Evolutionary conservation across 1,140 invertebrate genomes (phyloP), one percentile per base, ranked within the genome.

Genomic region (Matsumurasca onukii): DNA sequence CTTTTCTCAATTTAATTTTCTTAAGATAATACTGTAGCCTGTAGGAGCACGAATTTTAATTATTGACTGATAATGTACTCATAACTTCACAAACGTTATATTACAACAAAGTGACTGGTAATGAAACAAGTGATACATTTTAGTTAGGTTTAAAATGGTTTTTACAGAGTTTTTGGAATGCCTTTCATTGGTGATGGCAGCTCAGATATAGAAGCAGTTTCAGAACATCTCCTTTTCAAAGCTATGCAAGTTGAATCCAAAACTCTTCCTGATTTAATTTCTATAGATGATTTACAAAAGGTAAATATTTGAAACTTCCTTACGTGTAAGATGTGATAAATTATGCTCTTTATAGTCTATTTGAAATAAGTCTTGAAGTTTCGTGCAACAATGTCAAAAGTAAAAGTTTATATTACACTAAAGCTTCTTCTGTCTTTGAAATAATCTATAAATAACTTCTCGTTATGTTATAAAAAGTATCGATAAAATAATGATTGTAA

Each of bases 81-180:
- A n/a, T n/a, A n/a, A n/a, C n/a, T n/a, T n/a, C n/a, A n/a, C n/a
- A 49, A 63, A 29, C 31, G 27, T n/a, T 29, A 59, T 68, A n/a
- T 52, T 69, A n/a, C 22, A 9, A 57, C 22, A 31, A 22, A 61
- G 34, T 39, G 17, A 9, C 34, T 39, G n/a, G 34, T 39, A 39
- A 5, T 39, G 5, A 39, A 39, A 39, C 34, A 39, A n/a, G n/a
- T n/a, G n/a, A 39, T 39, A 39, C 34, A 39, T 39, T 39, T 39
- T 39, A 39, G 34, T 39, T 39, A 9, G 34, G 5, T 39, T 39
- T 39, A 9, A 9, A 39, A 39, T 9, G 34, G 34, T 39, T 69
- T 17, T 67, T 70, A 15, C 63, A 74, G 73, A 39, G 55, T 74
- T 15, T 74, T 73, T 71, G 73, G 73, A 27, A 69, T 74, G 59